phyloP scores from a whole-genome alignment of 2,797 vertebrate genomes.

The Propithecus perrieri region DNA sequence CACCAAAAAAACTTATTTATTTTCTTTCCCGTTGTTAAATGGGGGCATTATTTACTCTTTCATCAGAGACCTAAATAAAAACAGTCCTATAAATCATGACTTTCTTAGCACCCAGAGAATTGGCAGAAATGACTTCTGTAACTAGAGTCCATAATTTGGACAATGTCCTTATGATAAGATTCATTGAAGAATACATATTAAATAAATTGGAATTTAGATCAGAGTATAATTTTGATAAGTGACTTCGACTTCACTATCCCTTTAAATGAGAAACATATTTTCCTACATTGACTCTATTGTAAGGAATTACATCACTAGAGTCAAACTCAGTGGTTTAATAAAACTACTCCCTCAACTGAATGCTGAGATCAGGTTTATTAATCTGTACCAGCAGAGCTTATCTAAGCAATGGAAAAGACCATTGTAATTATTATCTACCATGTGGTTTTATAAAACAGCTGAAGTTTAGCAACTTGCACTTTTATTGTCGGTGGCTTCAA shows the following conservation, averaged over 20 bases:
- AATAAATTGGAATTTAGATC: conserved; percentile 10
- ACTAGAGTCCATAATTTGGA: not conserved
- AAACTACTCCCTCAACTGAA: conserved; percentile 37
- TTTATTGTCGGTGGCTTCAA: conserved; percentile 28
- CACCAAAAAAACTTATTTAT: not conserved
- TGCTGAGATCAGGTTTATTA: conserved; percentile 59
- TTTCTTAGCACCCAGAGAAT: not conserved
- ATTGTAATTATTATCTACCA: not conserved
- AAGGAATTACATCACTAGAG: conserved; percentile 39
- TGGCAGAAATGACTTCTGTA: conserved; percentile 45
- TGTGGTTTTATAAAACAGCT: conserved; percentile 47
- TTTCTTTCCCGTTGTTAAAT: not conserved
- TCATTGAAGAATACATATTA: conserved; percentile 42
- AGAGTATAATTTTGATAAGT: conserved; percentile 37
- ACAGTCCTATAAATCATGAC: not conserved
- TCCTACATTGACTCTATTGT: not conserved
- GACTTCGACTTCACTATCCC: not conserved
- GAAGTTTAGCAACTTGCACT: not conserved
- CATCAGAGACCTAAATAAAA: conserved; percentile 45
- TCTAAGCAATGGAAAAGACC: conserved; percentile 63
- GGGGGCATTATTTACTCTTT: conserved; percentile 20
- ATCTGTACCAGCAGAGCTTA: conserved; percentile 37
- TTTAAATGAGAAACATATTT: conserved; percentile 53
- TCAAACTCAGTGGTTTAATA: conserved; percentile 26
- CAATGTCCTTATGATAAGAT: conserved; percentile 6